Base-by-base conservation (phyloP, 2,888 invertebrate genomes). In the Isoperla grammatica region DNA sequence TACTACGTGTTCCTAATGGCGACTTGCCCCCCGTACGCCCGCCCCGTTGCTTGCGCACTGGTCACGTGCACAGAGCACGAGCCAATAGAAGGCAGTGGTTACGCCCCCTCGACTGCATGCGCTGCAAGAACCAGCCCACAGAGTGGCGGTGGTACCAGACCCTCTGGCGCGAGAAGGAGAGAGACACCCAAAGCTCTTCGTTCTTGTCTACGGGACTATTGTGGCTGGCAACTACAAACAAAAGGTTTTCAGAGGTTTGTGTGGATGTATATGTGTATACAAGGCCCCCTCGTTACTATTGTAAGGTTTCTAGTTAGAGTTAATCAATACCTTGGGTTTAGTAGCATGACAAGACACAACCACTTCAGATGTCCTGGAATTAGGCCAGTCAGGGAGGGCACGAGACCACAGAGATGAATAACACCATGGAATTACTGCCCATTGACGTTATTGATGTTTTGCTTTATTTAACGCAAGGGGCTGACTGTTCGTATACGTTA, bases 1-100 rank as follows among this genome's bases (percentile, higher is more conserved):
- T 45, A 13, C 54, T 45, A 48, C 60, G 45, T 48, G 60, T 61
- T 60, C 50, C 64, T 63, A 65, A 62, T 64, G 65, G 64, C 63
- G 61, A 57, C 57, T 55, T 50, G 48, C 48, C 56, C 46, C 29
- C 50, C 19, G 35, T 13, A 57, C 53, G 60, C 59, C 54, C 45
- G 54, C 54, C 59, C 46, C 50, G 37, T 46, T 12, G 23, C 39
- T 29, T 50, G 61, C 63, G 65, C 65, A 57, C 37, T 17, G 42
- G 60, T 62, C 63, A 62, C 62, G 59, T 62, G 65, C 37, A 22
- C 12, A 8, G 11, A 11, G 29, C 17, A 13, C 45, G 35, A 9
- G 22, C 58, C 60, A 57, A 61, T 59, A 49, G 42, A 6, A 39
- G 39, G 23, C 20, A 20, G 5, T 13, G 4, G 23, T 12, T 1